These are phyloP conservation scores for Taphrorychus bicolor DNA, from an alignment of 2,888 invertebrate genomes.

Conservation along the genomic window DNA sequence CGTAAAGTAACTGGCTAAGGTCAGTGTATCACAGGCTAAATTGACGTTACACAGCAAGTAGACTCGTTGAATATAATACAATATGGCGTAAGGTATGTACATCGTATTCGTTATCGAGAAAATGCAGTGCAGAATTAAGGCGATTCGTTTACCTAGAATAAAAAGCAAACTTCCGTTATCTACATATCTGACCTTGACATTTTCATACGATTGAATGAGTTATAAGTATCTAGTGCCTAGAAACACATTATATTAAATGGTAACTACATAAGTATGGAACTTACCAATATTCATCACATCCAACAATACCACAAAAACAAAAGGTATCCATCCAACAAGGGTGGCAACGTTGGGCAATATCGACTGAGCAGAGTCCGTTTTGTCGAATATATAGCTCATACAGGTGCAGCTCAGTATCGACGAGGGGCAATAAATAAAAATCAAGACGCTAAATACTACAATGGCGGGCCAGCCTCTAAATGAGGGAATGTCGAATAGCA, in stretches of 20 bases:
- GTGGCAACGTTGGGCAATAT: slow-evolving; percentile 80
- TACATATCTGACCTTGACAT: too few relatives aligned
- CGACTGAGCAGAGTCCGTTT: slow-evolving; percentile 82
- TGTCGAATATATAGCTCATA: slow-evolving; percentile 81
- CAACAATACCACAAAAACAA: slow-evolving; percentile 72
- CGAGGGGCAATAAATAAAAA: slow-evolving; percentile 76
- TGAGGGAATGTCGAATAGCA: slow-evolving; percentile 74
- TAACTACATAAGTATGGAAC: slow-evolving; percentile 42
- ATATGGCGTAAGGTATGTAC: slow-evolving; percentile 83
- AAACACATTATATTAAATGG: too few relatives aligned
- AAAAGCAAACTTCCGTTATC: too few relatives aligned
- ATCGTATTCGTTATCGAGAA: slow-evolving; percentile 79
- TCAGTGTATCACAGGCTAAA: slow-evolving; percentile 68
- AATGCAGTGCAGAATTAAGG: slow-evolving; percentile 73
- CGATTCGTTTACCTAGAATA: slow-evolving; percentile 68
- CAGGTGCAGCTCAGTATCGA: slow-evolving; percentile 79
- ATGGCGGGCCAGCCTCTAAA: slow-evolving; percentile 74
- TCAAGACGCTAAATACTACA: slow-evolving; percentile 69
- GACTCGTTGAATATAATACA: slow-evolving; percentile 82
- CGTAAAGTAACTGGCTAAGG: slow-evolving; percentile 73
- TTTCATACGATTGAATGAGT: too few relatives aligned
- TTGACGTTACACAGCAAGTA: slow-evolving; percentile 75
- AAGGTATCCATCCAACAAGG: slow-evolving; percentile 78
- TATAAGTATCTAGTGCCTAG: too few relatives aligned
- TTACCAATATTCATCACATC: slow-evolving; percentile 77